Percentiles rank a stretch among this genome's conserved stretches.
phyloP scores from a whole-genome alignment of 2,888 invertebrate species.

The Hirudinaria manillensis region DNA sequence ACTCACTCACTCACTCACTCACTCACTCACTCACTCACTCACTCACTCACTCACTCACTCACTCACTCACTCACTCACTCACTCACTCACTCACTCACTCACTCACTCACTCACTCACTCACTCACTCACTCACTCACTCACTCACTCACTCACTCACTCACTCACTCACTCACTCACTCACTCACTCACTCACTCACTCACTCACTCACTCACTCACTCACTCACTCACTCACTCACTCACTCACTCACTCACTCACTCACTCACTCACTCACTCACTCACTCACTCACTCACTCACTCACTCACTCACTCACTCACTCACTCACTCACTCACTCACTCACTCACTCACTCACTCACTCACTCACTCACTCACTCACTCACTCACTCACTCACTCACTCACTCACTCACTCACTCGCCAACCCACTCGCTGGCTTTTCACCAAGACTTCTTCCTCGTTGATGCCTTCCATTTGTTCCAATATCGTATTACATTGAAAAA shows the following conservation, averaged over 20 bases:
- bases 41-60: slow-evolving; percentile 17
- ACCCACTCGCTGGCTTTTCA: slow-evolving; percentile 29
- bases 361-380: slow-evolving; percentile 30
- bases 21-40: slow-evolving; percentile 15
- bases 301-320: slow-evolving; percentile 33
- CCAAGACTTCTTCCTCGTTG: not conserved
- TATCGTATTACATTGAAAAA: too few relatives aligned
- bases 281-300: slow-evolving; percentile 34
- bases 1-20: slow-evolving; percentile 19
- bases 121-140: slow-evolving; percentile 26
- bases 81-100: slow-evolving; percentile 15
- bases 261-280: slow-evolving; percentile 21
- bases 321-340: slow-evolving; percentile 31
- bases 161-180: slow-evolving; percentile 24
- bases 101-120: slow-evolving; percentile 27
- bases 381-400: slow-evolving; percentile 33
- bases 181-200: slow-evolving; percentile 18
- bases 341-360: slow-evolving; percentile 33
- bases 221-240: slow-evolving; percentile 26
- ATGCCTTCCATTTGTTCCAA: too few relatives aligned
- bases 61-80: slow-evolving; percentile 15
- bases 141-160: slow-evolving; percentile 26
- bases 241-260: slow-evolving; percentile 18
- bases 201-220: slow-evolving; percentile 25
- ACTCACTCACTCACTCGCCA: slow-evolving; percentile 33